Evolutionary conservation across 2,797 vertebrate species (phyloP).

Genomic region (Acipenser transmontanus): DNA sequence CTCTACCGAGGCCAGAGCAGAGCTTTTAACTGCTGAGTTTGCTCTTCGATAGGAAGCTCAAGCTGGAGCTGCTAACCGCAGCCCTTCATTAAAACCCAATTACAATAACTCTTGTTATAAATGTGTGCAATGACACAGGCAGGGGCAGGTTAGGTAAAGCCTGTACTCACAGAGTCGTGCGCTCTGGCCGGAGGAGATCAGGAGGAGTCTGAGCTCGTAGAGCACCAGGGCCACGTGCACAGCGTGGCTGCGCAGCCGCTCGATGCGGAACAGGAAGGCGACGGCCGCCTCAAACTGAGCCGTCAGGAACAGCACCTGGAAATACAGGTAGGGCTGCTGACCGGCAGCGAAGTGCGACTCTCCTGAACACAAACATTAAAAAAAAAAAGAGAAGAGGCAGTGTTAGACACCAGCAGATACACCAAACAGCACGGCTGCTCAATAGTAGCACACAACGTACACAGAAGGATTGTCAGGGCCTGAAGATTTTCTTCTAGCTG

Average conservation of each 20-base stretch:
- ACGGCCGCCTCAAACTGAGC: slow-evolving; percentile 94
- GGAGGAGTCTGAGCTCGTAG: slow-evolving; percentile 81
- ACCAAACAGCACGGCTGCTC: neutral
- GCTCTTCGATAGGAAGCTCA: neutral
- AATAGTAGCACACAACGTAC: no score
- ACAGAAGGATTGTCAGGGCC: no score
- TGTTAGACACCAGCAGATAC: neutral
- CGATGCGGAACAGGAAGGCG: slow-evolving; percentile 90
- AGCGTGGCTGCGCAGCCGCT: slow-evolving; percentile 86
- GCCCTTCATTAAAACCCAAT: no score
- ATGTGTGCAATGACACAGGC: neutral
- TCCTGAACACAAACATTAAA: slow-evolving; percentile 48
- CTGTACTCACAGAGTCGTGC: slow-evolving; percentile 84
- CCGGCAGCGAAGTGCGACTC: slow-evolving; percentile 92
- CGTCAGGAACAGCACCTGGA: slow-evolving; percentile 94
- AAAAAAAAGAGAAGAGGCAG: neutral
- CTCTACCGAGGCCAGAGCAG: no score
- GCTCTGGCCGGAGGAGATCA: slow-evolving; percentile 88
- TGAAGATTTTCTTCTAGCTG: no score
- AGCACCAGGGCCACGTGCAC: slow-evolving; percentile 89
- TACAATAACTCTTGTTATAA: neutral
- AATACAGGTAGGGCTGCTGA: slow-evolving; percentile 95
- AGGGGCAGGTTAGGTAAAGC: neutral
- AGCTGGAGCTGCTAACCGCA: neutral
- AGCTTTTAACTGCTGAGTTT: neutral